Base-by-base conservation (phyloP, 2,113 vertebrate species). In the Tachysurus fulvidraco region DNA sequence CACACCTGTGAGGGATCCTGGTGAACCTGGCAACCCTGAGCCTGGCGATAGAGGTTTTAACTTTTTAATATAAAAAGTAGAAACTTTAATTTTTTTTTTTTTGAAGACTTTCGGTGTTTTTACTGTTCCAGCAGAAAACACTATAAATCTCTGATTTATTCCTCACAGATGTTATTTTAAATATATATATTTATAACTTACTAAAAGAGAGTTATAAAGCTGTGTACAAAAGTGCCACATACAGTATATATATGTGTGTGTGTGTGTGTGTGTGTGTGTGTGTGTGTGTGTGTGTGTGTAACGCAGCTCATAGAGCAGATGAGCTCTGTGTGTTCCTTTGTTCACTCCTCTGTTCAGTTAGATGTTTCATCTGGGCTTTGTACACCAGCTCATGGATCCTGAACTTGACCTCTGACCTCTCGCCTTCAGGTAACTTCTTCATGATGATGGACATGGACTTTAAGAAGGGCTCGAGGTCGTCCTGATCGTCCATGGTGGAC, bases 381-480 rank as follows among this genome's bases (percentile, higher is more conserved):
- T 87, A 80, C 52, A 87, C 80, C 86, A 87, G 86, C 69, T 87
- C 86, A 8, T 87, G 86, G 59, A 87, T 83, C 41, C 57, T 76
- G 52, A 87, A 83, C 80, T 87, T 87, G 17, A 83, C 67, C 62
- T 76, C 80, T 9, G 86, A 82, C n/a, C 80, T 59, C 54, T 64
- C 80, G 21, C 67, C 13, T 21, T 76, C 86, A 1, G 86, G 86
- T 23, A 87, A 60, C 80, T 69, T 73, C 69, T 64, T 82, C 80
- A 87, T 83, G 44, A 87, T 76, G 69, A 87, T 87, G 57, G 69
- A 28, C 86, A 87, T 87, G 80, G 86, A 87, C 12, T 83, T 87
- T 16, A 87, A 69, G 71, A 87, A 87, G 25, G 86, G 86, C 9
- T 87, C 86, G 2, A 87, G 67, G 59, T 87, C 86, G 46, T 87